phyloP scores from a whole-genome alignment of 2,888 invertebrate genomes.

The Prostheceraeus crozeri region DNA sequence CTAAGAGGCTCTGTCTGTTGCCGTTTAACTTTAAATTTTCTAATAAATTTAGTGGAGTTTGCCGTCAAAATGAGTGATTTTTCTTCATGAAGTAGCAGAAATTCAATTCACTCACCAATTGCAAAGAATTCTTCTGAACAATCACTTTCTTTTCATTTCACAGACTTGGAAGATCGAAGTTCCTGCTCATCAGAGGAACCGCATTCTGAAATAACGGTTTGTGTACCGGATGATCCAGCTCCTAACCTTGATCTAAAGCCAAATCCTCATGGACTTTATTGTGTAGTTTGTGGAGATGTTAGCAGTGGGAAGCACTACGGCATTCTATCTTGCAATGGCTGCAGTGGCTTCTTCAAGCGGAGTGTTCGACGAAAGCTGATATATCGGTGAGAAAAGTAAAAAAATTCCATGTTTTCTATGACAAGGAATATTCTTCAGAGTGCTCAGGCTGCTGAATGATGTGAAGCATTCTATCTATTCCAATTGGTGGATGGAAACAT shows the following conservation, averaged over 20 bases:
- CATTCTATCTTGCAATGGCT: constrained; percentile 94
- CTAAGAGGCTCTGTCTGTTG: too few species aligned
- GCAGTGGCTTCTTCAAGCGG: constrained; percentile 96
- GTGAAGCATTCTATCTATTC: too few species aligned
- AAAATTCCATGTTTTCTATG: not conserved
- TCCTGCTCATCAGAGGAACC: constrained; percentile 30
- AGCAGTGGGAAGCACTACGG: constrained; percentile 96
- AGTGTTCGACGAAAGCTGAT: constrained; percentile 89
- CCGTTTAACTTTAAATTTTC: too few species aligned
- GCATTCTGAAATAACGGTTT: constrained; percentile 3
- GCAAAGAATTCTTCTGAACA: too few species aligned
- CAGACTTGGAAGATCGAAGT: constrained; percentile 17
- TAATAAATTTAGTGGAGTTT: too few species aligned
- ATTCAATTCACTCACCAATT: too few species aligned
- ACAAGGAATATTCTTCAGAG: not conserved
- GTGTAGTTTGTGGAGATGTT: constrained; percentile 92
- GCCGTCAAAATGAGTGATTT: too few species aligned
- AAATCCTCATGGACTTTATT: constrained; percentile 65
- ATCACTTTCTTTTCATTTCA: too few species aligned
- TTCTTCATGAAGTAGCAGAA: too few species aligned
- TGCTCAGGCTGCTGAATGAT: too few species aligned
- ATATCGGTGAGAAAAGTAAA: constrained; percentile 73
- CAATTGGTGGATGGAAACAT: not conserved
- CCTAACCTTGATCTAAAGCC: constrained; percentile 43
- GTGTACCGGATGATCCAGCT: constrained; percentile 19